Evolutionary conservation across 2,797 vertebrate species (phyloP).

Genomic region (Trachurus trachurus): DNA sequence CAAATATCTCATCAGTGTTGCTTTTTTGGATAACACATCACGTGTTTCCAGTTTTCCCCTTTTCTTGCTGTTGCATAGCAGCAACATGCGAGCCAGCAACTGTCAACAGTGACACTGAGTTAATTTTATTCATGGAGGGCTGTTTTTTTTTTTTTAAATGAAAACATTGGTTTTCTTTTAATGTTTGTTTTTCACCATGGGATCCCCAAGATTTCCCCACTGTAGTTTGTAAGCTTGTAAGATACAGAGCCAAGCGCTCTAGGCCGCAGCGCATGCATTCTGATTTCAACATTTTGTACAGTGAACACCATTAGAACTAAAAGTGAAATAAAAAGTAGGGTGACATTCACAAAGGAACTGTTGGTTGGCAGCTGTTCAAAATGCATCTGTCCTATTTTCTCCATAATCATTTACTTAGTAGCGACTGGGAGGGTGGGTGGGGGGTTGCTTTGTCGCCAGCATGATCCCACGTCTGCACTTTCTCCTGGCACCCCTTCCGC

Average conservation of each 20-base stretch:
- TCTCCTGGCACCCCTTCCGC: not conserved
- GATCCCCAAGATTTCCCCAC: slow-evolving; percentile 23
- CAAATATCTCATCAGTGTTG: slow-evolving; percentile 3
- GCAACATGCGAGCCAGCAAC: slow-evolving; percentile 9
- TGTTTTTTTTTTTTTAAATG: not conserved
- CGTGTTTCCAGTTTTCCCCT: not conserved
- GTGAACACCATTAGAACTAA: slow-evolving; percentile 35
- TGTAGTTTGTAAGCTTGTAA: slow-evolving; percentile 24
- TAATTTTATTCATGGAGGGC: slow-evolving; percentile 8
- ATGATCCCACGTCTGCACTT: slow-evolving; percentile 6
- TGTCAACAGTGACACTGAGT: slow-evolving; percentile 6
- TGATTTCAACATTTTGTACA: slow-evolving; percentile 23
- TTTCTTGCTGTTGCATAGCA: not conserved
- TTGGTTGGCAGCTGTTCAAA: slow-evolving; percentile 46
- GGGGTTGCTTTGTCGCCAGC: not conserved
- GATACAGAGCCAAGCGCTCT: slow-evolving; percentile 36
- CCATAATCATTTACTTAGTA: slow-evolving; percentile 17
- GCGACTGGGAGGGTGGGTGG: too few relatives aligned
- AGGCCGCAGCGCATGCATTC: slow-evolving; percentile 16
- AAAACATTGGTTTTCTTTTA: slow-evolving; percentile 1
- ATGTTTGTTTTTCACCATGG: slow-evolving; percentile 30
- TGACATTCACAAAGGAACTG: slow-evolving; percentile 34
- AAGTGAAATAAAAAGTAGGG: slow-evolving; percentile 28
- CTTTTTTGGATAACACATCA: not conserved
- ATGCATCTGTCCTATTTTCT: slow-evolving; percentile 45